A percentile compares a stretch with the other conserved stretches of the same genome.
Conservation (phyloP, 2,113 vertebrate genomes). For the Irena cyanogastra region DNA sequence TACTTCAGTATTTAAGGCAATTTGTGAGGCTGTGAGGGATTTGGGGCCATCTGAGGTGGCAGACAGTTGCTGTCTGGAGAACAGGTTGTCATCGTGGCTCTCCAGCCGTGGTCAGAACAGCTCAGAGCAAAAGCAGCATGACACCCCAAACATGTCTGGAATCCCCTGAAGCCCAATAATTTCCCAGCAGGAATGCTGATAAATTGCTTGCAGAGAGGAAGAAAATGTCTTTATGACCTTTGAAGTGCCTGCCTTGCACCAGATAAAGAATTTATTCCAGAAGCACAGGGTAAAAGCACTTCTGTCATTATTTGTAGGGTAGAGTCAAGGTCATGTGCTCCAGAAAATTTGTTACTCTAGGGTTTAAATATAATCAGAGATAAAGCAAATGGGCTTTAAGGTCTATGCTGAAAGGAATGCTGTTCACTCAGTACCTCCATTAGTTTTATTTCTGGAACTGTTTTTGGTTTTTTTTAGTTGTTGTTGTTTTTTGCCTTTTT, state of each 20-base stretch:
- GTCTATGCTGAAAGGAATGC: background rate
- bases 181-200: background rate
- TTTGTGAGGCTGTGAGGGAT: background rate
- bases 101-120: background rate
- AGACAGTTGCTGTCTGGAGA: background rate
- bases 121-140: conserved; percentile 27
- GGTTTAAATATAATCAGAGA: background rate
- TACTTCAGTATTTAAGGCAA: background rate
- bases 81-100: background rate
- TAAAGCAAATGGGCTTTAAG: background rate
- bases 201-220: background rate
- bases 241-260: background rate
- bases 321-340: background rate
- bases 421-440: background rate
- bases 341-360: background rate
- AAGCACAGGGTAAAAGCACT: background rate
- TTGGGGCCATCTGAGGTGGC: background rate
- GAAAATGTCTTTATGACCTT: background rate
- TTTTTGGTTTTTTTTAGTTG: background rate
- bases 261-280: background rate
- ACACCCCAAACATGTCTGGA: background rate
- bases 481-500: no score
- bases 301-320: background rate
- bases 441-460: background rate
- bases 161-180: background rate